Evolutionary conservation across 2,113 vertebrate genomes (phyloP).

Genomic region (Dolichallabes microphthalmus): DNA sequence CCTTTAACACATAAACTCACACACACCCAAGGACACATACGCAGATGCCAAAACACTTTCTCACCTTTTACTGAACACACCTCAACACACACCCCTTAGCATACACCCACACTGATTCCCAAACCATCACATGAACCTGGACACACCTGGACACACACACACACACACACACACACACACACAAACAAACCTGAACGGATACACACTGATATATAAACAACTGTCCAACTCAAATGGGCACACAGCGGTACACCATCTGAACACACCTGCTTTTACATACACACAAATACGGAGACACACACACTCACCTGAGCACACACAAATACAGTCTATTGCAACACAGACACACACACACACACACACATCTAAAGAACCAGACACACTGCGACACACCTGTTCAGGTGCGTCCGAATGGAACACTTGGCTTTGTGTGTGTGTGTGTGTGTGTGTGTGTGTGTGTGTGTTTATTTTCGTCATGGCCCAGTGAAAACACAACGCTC

Average conservation of each 20-base stretch:
- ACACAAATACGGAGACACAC: neutral
- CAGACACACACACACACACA: neutral
- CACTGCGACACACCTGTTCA: neutral
- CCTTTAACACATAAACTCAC: neutral
- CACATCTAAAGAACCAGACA: neutral
- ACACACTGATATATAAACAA: neutral
- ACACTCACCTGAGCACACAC: neutral
- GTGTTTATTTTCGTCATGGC: neutral
- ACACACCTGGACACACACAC: slow-evolving; percentile 11
- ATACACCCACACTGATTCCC: neutral
- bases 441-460: neutral
- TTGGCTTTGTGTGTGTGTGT: neutral
- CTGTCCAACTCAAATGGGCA: no score
- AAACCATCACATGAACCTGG: neutral
- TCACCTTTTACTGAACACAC: neutral
- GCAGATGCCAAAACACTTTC: neutral
- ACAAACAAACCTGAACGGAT: neutral
- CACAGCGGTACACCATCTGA: no score
- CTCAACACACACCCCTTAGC: neutral
- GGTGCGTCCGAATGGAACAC: neutral
- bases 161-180: neutral
- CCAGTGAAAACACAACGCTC: neutral
- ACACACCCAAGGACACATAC: neutral
- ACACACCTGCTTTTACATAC: neutral
- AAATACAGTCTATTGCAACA: neutral